These are phyloP conservation scores for Monopterus albus DNA, from an alignment of 2,113 vertebrate genomes.

Conservation along the genomic window DNA sequence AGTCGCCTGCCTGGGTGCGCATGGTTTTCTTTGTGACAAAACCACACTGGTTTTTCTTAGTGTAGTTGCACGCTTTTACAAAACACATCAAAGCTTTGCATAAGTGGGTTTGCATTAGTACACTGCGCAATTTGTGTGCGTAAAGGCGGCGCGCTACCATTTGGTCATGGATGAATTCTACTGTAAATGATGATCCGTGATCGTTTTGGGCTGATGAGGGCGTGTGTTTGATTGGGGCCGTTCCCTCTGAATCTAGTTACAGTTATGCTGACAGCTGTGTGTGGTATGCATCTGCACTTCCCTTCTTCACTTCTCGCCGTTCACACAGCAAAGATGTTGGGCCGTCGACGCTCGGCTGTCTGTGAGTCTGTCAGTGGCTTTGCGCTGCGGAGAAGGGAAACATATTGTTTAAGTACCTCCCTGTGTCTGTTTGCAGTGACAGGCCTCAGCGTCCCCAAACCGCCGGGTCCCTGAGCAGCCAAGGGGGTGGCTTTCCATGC, in stretches of 20 bases:
- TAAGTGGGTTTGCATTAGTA: slow-evolving; percentile 61
- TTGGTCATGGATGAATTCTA: slow-evolving; percentile 52
- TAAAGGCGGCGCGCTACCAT: slow-evolving; percentile 51
- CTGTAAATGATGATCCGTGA: slow-evolving; percentile 43
- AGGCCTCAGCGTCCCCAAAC: slow-evolving; percentile 64
- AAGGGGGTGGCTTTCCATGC: slow-evolving; percentile 70
- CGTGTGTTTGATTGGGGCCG: slow-evolving; percentile 64
- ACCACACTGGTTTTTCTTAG: slow-evolving; percentile 47
- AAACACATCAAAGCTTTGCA: slow-evolving; percentile 61
- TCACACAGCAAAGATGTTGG: slow-evolving; percentile 69
- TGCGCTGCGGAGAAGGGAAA: slow-evolving; percentile 68
- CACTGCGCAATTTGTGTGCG: slow-evolving; percentile 58
- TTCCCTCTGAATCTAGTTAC: slow-evolving; percentile 83
- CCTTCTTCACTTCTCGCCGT: slow-evolving; percentile 74
- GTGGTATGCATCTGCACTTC: slow-evolving; percentile 82
- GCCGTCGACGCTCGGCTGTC: slow-evolving; percentile 83
- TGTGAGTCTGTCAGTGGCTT: slow-evolving; percentile 72
- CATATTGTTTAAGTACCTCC: slow-evolving; percentile 63
- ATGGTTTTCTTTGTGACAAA: slow-evolving; percentile 57
- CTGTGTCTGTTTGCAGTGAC: slow-evolving; percentile 60
- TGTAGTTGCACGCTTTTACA: slow-evolving; percentile 44
- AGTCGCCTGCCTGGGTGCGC: slow-evolving; percentile 35
- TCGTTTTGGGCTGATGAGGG: slow-evolving; percentile 6
- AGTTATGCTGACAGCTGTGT: slow-evolving; percentile 78
- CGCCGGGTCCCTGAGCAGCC: slow-evolving; percentile 41